These are phyloP conservation scores for Electrona antarctica DNA, from an alignment of 2,113 vertebrate species.

Conservation along the genomic window DNA sequence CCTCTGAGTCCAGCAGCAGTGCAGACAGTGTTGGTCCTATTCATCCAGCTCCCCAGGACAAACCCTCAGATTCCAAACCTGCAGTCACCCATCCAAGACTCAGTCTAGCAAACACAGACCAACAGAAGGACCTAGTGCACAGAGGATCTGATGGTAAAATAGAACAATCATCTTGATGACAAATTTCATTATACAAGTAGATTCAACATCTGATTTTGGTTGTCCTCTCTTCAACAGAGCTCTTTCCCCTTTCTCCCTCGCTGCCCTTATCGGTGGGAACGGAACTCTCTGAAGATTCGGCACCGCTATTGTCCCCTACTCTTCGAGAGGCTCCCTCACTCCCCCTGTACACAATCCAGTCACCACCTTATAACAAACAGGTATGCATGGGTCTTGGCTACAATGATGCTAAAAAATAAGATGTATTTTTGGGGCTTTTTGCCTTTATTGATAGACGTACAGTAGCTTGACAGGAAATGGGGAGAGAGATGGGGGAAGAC, in stretches of 20 bases:
- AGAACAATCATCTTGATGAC: not conserved
- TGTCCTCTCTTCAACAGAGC: conserved; percentile 38
- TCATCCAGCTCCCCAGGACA: not conserved
- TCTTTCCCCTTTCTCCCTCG: conserved; percentile 52
- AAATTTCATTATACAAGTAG: not conserved
- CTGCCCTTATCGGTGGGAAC: conserved; percentile 21
- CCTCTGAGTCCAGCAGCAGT: conserved; percentile 1
- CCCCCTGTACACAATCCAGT: conserved; percentile 39
- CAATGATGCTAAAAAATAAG: not conserved
- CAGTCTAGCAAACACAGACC: conserved; percentile 15
- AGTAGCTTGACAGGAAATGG: too few relatives aligned
- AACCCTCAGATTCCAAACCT: conserved; percentile 27
- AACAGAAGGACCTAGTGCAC: not conserved
- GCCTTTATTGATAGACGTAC: too few relatives aligned
- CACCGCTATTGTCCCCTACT: conserved; percentile 47
- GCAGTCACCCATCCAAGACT: conserved; percentile 5
- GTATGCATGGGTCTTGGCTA: conserved; percentile 39
- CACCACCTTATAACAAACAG: conserved; percentile 45
- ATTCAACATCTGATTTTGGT: not conserved
- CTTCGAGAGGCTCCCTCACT: conserved; percentile 27
- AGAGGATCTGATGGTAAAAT: conserved; percentile 49
- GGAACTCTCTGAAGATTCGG: conserved; percentile 49
- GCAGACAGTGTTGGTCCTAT: conserved; percentile 21
- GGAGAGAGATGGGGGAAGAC: too few relatives aligned
- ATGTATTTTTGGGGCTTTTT: not conserved